Evolutionary conservation across 2,113 vertebrate genomes (phyloP).

Genomic region (Fukomys damarensis): DNA sequence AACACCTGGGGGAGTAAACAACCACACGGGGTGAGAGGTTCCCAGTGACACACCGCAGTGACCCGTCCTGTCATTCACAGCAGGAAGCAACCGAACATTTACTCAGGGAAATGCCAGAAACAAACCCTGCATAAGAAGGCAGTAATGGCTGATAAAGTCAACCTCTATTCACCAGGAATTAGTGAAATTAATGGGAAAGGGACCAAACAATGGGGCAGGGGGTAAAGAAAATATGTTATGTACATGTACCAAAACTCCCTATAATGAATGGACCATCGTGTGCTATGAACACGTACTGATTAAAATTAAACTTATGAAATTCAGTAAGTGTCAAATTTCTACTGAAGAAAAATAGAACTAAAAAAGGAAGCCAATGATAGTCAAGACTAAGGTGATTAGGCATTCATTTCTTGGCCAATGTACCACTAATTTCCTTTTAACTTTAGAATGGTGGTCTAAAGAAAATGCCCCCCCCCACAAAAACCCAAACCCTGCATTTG

Average conservation of each 20-base stretch:
- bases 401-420: neutral
- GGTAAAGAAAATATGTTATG: neutral
- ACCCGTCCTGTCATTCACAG: neutral
- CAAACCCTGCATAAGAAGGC: neutral
- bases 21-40: neutral
- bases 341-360: neutral
- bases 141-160: neutral
- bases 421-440: neutral
- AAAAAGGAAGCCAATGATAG: neutral
- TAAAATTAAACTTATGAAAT: neutral
- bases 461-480: neutral
- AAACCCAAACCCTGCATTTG: neutral
- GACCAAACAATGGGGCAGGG: neutral
- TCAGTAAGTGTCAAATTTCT: neutral
- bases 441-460: neutral
- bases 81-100: neutral
- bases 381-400: neutral
- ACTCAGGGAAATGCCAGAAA: neutral
- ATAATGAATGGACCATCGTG: neutral
- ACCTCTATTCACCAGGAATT: slow-evolving; percentile 3
- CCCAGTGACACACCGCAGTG: neutral
- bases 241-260: neutral
- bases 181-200: neutral
- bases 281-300: neutral
- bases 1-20: slow-evolving; percentile 88